Conservation (phyloP, 2,797 vertebrate genomes). For the Hemibagrus guttatus region DNA sequence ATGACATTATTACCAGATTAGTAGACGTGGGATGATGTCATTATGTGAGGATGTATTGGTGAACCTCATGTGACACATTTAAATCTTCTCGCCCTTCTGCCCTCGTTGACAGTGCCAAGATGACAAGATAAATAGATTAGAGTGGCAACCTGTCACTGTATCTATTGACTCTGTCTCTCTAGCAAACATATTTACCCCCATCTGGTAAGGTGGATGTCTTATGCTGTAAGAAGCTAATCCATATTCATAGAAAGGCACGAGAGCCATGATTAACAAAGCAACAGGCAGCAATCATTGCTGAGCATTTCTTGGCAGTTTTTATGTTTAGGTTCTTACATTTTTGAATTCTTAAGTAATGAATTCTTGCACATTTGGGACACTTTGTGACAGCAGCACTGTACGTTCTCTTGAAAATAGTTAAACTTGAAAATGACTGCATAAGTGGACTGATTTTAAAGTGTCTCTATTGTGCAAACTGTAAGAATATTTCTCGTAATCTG, state of each 20-base stretch:
- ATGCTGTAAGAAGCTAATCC: slow-evolving; percentile 53
- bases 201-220: slow-evolving; percentile 35
- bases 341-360: background rate
- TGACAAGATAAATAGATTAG: slow-evolving; percentile 45
- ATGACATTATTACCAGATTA: background rate
- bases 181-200: slow-evolving; percentile 56
- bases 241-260: slow-evolving; percentile 59
- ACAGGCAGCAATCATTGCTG: slow-evolving; percentile 29
- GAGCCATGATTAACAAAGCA: slow-evolving; percentile 52
- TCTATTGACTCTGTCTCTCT: slow-evolving; percentile 39
- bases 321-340: slow-evolving; percentile 36
- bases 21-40: background rate
- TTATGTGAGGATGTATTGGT: background rate
- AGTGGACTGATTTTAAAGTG: background rate
- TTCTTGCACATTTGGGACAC: background rate
- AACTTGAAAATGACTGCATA: background rate
- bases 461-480: background rate
- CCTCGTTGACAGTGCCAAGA: slow-evolving; percentile 34
- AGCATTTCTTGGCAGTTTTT: slow-evolving; percentile 33
- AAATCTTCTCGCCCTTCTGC: slow-evolving; percentile 10
- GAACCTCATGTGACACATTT: background rate
- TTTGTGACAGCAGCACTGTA: background rate
- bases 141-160: slow-evolving; percentile 39
- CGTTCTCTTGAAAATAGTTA: background rate
- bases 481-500: background rate